Percentiles rank a stretch among this genome's conserved stretches.
Conservation (phyloP, 2,113 vertebrate species). For the Peromyscus californicus region DNA sequence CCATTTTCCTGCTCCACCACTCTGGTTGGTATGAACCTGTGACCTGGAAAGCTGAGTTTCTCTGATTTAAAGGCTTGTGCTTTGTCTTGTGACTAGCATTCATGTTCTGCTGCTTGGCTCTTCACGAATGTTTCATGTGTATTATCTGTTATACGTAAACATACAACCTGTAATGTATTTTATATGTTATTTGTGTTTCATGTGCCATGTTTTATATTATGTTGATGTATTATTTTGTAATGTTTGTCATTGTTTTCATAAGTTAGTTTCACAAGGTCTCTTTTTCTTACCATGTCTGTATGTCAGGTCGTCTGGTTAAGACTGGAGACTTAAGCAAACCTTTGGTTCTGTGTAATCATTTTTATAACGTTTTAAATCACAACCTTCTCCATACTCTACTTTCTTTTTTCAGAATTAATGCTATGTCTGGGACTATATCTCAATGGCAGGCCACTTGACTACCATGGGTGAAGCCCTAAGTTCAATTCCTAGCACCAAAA, state of each 20-base stretch:
- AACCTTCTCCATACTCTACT: neutral
- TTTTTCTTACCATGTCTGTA: neutral
- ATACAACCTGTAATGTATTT: too few relatives aligned
- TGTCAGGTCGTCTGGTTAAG: neutral
- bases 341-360: neutral
- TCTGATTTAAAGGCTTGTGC: neutral
- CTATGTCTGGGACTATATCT: neutral
- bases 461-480: neutral
- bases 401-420: neutral
- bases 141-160: neutral
- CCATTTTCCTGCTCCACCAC: neutral
- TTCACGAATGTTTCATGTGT: neutral
- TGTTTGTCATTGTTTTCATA: neutral
- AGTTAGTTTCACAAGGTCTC: neutral
- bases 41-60: neutral
- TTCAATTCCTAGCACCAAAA: neutral
- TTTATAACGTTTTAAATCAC: neutral
- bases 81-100: constrained; percentile 11
- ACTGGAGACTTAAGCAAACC: neutral
- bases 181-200: neutral
- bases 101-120: neutral
- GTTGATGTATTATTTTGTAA: neutral
- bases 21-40: neutral
- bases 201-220: neutral
- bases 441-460: neutral